Base-by-base conservation (phyloP, 2,113 vertebrate genomes). In the Paedocypris sp. region DNA sequence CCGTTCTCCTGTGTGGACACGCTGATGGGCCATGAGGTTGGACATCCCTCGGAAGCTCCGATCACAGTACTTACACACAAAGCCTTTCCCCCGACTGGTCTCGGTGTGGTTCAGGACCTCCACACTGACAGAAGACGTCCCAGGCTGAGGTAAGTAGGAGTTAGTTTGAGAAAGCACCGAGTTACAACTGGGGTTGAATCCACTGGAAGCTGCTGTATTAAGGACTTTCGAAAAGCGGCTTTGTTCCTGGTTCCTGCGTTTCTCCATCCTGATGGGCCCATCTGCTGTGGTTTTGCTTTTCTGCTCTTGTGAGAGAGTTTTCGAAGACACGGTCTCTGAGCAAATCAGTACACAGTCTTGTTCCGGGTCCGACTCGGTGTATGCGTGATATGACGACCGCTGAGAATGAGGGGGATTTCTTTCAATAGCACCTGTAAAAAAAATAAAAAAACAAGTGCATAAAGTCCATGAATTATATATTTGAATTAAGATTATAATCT, bases 1-100 rank as follows among this genome's bases (percentile, higher is more conserved):
- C 29, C 77, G 83, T 64, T 85, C 83, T 1, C 83, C 83, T 0
- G 83, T 85, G 69, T 85, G 83, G 19, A 85, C 77, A 7, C 83
- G 71, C 48, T 76, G 72, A 8, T 85, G 83, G 11, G 78, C 73
- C 60, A 82, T 79, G 36, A 83, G 56, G 6, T 85, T 83, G 15
- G 80, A 82, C 47, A 77, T 52, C 0, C 81, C 79, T 0, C 77
- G 53, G 54, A 85, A 85, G 0, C 73, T 73, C 49, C 83, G 83
- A 3, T 81, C 83, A 2, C 83, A 85, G 50, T 62, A 71, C 20
- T 64, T 60, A 36, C 83, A 85, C 2, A 73, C 49, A 3, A 79
- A 81, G 41, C 65, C 73, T 46, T 66, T 79, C 33, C 69, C 66
- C 16, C 79, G 77, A 5, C 68, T 64, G 19, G 56, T 60, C 4